Conservation (phyloP, 2,113 vertebrate genomes). For the Odocoileus virginianus region DNA sequence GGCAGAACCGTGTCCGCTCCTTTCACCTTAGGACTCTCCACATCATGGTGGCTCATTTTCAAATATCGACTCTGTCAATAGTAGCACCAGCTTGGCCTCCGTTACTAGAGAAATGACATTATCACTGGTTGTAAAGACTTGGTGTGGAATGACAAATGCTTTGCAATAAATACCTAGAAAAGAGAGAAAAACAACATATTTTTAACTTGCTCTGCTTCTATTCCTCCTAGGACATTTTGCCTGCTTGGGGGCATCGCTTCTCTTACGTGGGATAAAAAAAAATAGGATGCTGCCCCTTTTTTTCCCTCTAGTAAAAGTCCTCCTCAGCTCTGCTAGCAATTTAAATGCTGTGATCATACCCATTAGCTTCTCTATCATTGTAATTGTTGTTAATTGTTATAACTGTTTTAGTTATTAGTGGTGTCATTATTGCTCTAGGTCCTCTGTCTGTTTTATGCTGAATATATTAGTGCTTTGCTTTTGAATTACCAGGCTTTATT, state of each 20-base stretch:
- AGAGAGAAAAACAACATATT: neutral
- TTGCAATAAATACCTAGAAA: slow-evolving; percentile 30
- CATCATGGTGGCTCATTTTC: neutral
- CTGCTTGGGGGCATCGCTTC: neutral
- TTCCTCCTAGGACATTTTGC: slow-evolving; percentile 22
- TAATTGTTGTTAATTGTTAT: slow-evolving; percentile 76
- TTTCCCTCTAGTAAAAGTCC: slow-evolving; percentile 43
- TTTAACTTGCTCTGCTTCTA: neutral
- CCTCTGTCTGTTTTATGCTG: slow-evolving; percentile 70
- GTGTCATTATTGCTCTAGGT: slow-evolving; percentile 67
- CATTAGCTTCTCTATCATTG: slow-evolving; percentile 71
- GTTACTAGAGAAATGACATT: neutral
- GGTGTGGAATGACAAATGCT: neutral
- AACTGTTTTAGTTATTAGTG: slow-evolving; percentile 73
- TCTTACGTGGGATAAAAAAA: slow-evolving; percentile 1
- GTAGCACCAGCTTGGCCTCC: neutral
- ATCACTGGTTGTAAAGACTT: neutral
- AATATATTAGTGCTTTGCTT: slow-evolving; percentile 63
- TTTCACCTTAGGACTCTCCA: neutral
- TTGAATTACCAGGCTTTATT: slow-evolving; percentile 66
- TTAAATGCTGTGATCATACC: slow-evolving; percentile 62
- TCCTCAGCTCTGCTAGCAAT: slow-evolving; percentile 57
- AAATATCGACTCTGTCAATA: neutral
- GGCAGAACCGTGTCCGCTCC: neutral
- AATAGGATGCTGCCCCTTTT: slow-evolving; percentile 2